Base-by-base conservation (phyloP, 2,797 vertebrate species). In the Florisuga fusca region DNA sequence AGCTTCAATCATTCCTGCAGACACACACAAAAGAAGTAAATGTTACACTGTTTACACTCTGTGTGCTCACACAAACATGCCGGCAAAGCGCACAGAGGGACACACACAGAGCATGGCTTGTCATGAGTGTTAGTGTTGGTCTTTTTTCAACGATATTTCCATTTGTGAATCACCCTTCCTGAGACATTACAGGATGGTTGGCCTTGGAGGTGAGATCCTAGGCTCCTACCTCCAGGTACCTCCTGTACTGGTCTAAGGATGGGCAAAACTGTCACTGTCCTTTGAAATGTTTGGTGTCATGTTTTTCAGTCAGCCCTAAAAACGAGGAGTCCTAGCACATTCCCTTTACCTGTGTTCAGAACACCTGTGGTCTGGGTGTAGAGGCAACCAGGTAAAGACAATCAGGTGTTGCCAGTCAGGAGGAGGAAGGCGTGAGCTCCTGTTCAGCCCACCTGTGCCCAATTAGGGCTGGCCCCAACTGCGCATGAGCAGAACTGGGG, bases 1-100 rank as follows among this genome's bases (percentile, higher is more conserved):
- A 64, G 27, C 54, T 81, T 95, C 84, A 87, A 66, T 81, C 77
- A 92, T 90, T 86, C 78, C 86, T 94, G 81, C 72, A 95, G 81
- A 77, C 61, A 64, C 51, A 74, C 2, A 10, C 31, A 38, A 55
- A 78, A 51, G 61, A 55, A 79, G 55, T 73, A 62, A 86, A 93
- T 27, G 71, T 48, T 86, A 5, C 3, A 2, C 71, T 64, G 50
- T 92, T 93, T 93, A 89, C 87, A 72, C 48, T 77, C 81, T 31
- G 61, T 85, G 50, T 57, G 46, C 31, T 82, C 76, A 50, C 59
- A 94, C 63, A 87, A 93, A 71, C 63, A 46, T 5, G 15, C 25
- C 68, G 59, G 51, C 83, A 94, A 90, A 43, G 59, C 18, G 41
- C 77, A 71, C 58, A 62, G 34, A 76, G 51, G 57, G 34, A 51